A percentile compares a stretch with the other conserved stretches of the same genome.
Evolutionary conservation across 2,113 vertebrate genomes (phyloP).

Genomic region (Tyto alba): DNA sequence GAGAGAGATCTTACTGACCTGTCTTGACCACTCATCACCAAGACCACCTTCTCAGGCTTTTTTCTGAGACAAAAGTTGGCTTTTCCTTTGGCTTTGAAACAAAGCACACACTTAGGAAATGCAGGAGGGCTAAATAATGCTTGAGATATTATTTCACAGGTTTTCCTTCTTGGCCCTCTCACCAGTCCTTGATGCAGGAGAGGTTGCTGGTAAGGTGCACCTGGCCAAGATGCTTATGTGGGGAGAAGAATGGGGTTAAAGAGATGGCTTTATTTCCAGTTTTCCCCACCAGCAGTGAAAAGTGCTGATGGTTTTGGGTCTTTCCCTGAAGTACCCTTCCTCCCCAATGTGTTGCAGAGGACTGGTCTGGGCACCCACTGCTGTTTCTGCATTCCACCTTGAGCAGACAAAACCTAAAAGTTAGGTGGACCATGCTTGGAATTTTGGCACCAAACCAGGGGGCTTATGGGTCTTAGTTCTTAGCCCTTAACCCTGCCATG

Average conservation of each 20-base stretch:
- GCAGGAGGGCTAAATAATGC: neutral
- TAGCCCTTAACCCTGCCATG: neutral
- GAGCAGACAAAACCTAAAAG: neutral
- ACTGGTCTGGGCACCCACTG: rapidly evolving
- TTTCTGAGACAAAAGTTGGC: neutral
- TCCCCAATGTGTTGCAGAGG: rapidly evolving
- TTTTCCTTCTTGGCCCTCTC: neutral
- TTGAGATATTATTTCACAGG: neutral
- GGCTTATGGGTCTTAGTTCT: neutral
- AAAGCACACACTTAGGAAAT: neutral
- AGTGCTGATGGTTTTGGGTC: neutral
- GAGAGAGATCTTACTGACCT: neutral
- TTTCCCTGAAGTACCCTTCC: neutral
- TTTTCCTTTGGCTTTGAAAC: neutral
- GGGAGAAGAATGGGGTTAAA: neutral
- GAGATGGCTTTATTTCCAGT: neutral
- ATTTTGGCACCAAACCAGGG: neutral
- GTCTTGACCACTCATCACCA: neutral
- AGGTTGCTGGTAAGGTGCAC: neutral
- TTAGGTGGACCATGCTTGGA: neutral
- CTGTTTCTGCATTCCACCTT: neutral
- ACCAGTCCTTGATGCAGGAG: neutral
- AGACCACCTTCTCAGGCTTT: neutral
- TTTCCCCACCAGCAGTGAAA: neutral
- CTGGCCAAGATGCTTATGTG: neutral